Evolutionary conservation across 1,140 invertebrate genomes (phyloP), one percentile per base, ranked within the genome.

Genomic region (Pararge aegeria): DNA sequence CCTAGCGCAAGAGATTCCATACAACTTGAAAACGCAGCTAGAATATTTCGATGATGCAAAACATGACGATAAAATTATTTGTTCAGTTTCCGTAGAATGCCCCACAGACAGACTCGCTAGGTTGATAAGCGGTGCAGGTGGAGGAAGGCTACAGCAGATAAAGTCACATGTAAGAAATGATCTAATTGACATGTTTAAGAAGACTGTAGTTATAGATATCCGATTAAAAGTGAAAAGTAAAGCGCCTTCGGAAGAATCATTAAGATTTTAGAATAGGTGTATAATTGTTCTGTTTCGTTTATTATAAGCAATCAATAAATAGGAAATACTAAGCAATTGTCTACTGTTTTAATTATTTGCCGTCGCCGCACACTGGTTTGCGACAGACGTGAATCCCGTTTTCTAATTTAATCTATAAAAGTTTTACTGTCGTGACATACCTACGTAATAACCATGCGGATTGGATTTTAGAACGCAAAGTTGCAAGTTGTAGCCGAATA

Each of bases 1-100:
- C 79, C 87, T 98, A 42, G 91, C 93, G 1, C 90, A 96, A 65
- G 96, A 97, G 89, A 92, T 98, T 34, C 97, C 97, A 1, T 98
- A 98, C 70, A 91, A 89, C 49, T 76, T 97, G 1, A 80, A 92
- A 60, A 91, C 94, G 20, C 74, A 91, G 53, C 69, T 96, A 1
- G 94, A 96, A 78, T 93, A 93, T 78, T 94, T 93, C 74, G 92
- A 94, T 61, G 79, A 92, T 10, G 81, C 90, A 49, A 80, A 92
- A 16, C 88, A 92, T 69, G 92, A 73, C 90, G 91, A 93, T 66
- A 87, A 89, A 55, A 90, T 96, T 6, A 90, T 89, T 46, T 87
- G 93, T 56, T 87, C 93, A 1, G 92, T 96, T 0, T 68, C 91
- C 34, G 91, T 97, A 0, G 83, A 89, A 24, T 95, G 94, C 68